These are phyloP conservation scores for Hyles euphorbiae DNA, from an alignment of 1,140 invertebrate genomes.

Conservation along the genomic window DNA sequence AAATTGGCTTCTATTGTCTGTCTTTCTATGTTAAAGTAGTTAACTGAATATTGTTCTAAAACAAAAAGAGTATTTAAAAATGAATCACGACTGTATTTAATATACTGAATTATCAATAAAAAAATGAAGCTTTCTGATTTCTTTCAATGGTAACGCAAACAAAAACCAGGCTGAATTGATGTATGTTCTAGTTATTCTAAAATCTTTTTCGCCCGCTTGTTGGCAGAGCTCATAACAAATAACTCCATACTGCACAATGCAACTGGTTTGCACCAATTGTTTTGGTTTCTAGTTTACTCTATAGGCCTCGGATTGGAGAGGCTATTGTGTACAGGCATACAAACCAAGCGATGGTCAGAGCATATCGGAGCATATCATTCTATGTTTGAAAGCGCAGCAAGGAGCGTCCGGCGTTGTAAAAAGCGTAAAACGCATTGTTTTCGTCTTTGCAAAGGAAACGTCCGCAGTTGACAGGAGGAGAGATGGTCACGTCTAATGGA, in stretches of 20 bases:
- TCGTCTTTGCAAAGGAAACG: slow-evolving; percentile 45
- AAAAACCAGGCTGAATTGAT: no score
- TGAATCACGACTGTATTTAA: no score
- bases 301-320: slow-evolving; percentile 25
- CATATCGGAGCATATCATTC: slow-evolving; percentile 48
- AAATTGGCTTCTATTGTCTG: no score
- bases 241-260: no score
- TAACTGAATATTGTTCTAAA: no score
- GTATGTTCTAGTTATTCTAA: no score
- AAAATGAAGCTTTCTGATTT: no score
- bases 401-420: slow-evolving; percentile 43
- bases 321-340: slow-evolving; percentile 35
- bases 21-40: no score
- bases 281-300: slow-evolving; percentile 23
- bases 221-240: no score
- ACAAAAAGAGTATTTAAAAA: no score
- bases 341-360: slow-evolving; percentile 25
- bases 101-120: no score
- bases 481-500: slow-evolving; percentile 44
- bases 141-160: not conserved
- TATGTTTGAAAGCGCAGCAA: slow-evolving; percentile 45
- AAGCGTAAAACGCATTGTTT: slow-evolving; percentile 64
- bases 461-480: slow-evolving; percentile 48
- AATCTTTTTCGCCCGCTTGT: no score
- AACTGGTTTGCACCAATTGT: slow-evolving; percentile 10